Percentiles rank a stretch among this genome's conserved stretches.
Conservation (phyloP, 92 coral and sea anemone species). For the Galaxea fascicularis region DNA sequence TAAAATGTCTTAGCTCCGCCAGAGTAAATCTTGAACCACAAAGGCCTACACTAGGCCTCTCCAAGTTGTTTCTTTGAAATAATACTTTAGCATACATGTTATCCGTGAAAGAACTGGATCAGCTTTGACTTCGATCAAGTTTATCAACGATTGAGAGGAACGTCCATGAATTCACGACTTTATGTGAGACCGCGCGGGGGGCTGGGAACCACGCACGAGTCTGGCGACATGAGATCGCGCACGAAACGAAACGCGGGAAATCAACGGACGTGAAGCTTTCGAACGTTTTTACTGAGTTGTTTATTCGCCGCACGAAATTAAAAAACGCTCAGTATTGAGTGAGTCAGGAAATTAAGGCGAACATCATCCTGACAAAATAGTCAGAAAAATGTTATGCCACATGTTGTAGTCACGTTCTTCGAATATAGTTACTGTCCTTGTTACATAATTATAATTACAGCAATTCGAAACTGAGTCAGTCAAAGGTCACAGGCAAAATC, state of each 20-base stretch:
- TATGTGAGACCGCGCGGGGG: neutral
- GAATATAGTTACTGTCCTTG: neutral
- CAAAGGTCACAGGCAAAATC: neutral
- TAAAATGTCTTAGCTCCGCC: neutral
- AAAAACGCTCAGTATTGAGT: neutral
- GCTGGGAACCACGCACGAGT: constrained; percentile 15
- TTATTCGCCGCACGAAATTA: neutral
- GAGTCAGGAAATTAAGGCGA: neutral
- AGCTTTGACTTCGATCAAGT: neutral
- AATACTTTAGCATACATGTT: constrained; percentile 29
- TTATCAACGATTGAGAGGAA: neutral
- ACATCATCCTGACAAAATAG: too few species aligned
- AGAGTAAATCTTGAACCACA: neutral
- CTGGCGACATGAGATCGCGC: constrained; percentile 9
- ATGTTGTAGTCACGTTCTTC: neutral
- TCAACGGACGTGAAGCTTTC: neutral
- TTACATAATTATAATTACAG: too few species aligned
- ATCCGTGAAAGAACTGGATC: neutral
- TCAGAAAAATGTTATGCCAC: neutral
- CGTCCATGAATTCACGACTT: constrained; percentile 40
- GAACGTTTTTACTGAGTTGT: neutral
- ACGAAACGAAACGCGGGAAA: constrained; percentile 6
- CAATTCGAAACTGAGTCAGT: neutral
- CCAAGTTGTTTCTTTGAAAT: constrained; percentile 27
- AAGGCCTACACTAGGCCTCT: neutral